Conservation (phyloP, 1,140 invertebrate genomes). For the Neodiprion fabricii region DNA sequence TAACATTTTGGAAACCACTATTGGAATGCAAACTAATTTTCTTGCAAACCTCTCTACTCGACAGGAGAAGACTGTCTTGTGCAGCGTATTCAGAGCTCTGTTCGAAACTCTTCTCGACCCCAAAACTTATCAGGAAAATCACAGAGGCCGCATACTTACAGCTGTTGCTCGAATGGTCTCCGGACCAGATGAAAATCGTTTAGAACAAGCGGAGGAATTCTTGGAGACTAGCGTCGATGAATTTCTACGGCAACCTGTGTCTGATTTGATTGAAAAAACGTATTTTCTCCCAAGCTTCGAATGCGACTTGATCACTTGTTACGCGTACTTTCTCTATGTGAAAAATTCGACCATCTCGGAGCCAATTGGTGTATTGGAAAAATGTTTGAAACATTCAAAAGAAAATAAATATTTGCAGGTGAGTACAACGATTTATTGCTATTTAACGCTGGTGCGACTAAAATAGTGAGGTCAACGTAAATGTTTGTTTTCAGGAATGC, state of each 20-base stretch:
- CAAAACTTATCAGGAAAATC: constrained; percentile 34
- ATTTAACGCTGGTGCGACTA: background rate
- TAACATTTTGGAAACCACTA: constrained; percentile 60
- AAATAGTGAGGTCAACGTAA: background rate
- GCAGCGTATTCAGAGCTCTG: constrained; percentile 56
- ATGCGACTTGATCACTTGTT: constrained; percentile 64
- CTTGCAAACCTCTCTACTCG: constrained; percentile 33
- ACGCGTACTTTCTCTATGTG: constrained; percentile 62
- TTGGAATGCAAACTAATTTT: constrained; percentile 45
- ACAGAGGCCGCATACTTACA: constrained; percentile 36
- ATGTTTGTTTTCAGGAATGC: constrained; percentile 34
- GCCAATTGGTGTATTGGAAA: constrained; percentile 39
- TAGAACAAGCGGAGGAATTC: constrained; percentile 39
- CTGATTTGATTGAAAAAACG: constrained; percentile 32
- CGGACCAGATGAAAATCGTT: constrained; percentile 24
- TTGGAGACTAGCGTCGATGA: constrained; percentile 37
- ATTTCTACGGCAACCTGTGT: constrained; percentile 36
- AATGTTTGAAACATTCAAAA: constrained; percentile 44
- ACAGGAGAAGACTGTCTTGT: constrained; percentile 48
- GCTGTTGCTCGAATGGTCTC: constrained; percentile 38
- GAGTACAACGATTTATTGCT: background rate
- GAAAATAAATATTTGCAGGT: constrained; percentile 40
- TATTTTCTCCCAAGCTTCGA: constrained; percentile 62
- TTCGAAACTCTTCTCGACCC: constrained; percentile 54
- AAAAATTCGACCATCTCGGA: constrained; percentile 36